These are phyloP conservation scores for Atopsyche davidsoni DNA, from an alignment of 1,140 invertebrate genomes.

Conservation along the genomic window DNA sequence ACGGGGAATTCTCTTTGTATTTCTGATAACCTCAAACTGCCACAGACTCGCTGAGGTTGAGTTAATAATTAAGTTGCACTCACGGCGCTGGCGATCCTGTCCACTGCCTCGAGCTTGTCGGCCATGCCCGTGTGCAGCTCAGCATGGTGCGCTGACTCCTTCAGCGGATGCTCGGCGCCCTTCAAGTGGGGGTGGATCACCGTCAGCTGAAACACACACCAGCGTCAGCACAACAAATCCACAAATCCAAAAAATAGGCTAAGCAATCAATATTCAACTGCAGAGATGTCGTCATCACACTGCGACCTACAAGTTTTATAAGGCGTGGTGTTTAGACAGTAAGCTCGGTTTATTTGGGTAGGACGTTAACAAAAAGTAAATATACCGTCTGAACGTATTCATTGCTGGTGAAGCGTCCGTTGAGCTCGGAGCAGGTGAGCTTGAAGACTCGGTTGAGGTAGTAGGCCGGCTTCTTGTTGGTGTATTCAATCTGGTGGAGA, in stretches of 20 bases:
- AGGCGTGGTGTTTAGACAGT: too few relatives aligned
- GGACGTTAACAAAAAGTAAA: too few relatives aligned
- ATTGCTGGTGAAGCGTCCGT: conserved; percentile 87
- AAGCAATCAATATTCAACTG: conserved; percentile 1
- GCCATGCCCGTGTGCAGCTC: conserved; percentile 41
- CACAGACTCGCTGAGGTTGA: background rate
- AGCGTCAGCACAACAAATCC: conserved; percentile 4
- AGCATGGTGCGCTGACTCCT: conserved; percentile 33
- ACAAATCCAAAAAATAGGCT: conserved; percentile 15
- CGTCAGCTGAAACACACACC: conserved; percentile 54
- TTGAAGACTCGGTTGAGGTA: conserved; percentile 93
- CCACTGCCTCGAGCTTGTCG: conserved; percentile 43
- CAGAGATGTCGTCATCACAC: too few relatives aligned
- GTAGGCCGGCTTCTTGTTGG: conserved; percentile 88
- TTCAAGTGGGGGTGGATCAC: conserved; percentile 70
- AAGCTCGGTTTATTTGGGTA: conserved; percentile 26
- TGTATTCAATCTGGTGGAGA: conserved; percentile 84
- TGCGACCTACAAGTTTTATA: too few relatives aligned
- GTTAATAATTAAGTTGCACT: conserved; percentile 5
- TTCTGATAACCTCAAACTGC: background rate
- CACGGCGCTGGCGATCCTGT: conserved; percentile 37
- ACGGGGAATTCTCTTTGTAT: background rate
- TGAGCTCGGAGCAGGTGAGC: conserved; percentile 87
- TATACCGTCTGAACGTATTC: conserved; percentile 91
- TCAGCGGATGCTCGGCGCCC: conserved; percentile 20